Conservation (phyloP, 1,140 invertebrate species). For the Schlechtendalia chinensis region DNA sequence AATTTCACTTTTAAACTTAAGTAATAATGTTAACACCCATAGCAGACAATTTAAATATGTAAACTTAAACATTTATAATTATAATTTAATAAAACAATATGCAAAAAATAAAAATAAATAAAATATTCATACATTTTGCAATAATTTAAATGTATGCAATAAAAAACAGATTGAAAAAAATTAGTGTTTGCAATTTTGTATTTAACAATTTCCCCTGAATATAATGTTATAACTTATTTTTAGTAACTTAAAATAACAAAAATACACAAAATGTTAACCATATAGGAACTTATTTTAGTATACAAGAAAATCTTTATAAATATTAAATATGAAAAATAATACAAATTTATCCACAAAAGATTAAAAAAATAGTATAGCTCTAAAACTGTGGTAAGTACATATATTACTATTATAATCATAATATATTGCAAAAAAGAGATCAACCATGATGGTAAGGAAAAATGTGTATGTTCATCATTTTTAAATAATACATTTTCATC, state of each 20-base stretch:
- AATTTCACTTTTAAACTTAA: background rate
- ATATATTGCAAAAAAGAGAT: constrained; percentile 29
- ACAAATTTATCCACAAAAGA: background rate
- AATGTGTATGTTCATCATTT: background rate
- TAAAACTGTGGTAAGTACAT: constrained; percentile 18
- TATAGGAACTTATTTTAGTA: constrained; percentile 41
- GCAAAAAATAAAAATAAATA: too few relatives aligned
- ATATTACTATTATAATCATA: constrained; percentile 18
- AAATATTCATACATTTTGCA: too few relatives aligned
- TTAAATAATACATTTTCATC: constrained; percentile 1
- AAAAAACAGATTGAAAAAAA: too few relatives aligned
- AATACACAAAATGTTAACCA: background rate
- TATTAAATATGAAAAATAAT: constrained; percentile 9
- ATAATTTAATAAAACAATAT: too few relatives aligned
- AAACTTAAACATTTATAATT: too few relatives aligned
- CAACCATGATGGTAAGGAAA: background rate
- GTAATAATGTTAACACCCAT: too few relatives aligned
- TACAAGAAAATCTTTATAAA: background rate
- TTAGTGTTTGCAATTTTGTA: too few relatives aligned
- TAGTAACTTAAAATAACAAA: constrained; percentile 27
- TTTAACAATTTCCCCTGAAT: background rate
- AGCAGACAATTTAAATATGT: too few relatives aligned
- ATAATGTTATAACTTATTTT: constrained; percentile 7
- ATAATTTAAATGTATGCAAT: too few relatives aligned
- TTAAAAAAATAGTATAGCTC: constrained; percentile 14